phyloP scores from a whole-genome alignment of 1,140 invertebrate species.

The Anastatus disparis region DNA sequence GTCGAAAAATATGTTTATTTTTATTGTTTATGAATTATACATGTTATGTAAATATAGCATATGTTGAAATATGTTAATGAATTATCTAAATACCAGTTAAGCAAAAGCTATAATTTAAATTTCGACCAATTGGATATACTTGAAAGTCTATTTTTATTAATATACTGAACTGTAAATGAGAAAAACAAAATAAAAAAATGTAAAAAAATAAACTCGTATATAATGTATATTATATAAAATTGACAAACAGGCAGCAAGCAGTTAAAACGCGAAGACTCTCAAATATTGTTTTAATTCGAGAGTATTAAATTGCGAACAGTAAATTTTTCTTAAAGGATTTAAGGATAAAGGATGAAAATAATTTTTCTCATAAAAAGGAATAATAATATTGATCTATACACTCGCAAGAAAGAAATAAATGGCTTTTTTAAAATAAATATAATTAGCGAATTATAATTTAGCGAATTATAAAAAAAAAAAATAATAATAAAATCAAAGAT shows the following conservation, averaged over 20 bases:
- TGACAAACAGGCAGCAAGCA: conserved; percentile 64
- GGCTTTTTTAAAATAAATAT: conserved; percentile 7
- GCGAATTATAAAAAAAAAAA: conserved; percentile 12
- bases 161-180: conserved; percentile 34
- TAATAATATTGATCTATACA: conserved; percentile 36
- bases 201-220: too few relatives aligned
- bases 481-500: conserved; percentile 24
- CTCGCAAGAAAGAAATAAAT: conserved; percentile 39
- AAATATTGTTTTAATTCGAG: conserved; percentile 13
- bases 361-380: conserved; percentile 26
- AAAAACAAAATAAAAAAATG: conserved; percentile 31
- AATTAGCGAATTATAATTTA: conserved; percentile 11
- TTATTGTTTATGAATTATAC: neutral
- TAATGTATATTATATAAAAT: conserved; percentile 37
- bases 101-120: neutral
- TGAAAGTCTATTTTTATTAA: conserved; percentile 25
- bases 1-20: conserved; percentile 31
- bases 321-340: conserved; percentile 28
- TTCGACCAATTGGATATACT: conserved; percentile 39
- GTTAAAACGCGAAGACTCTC: conserved; percentile 45
- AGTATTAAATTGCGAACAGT: conserved; percentile 23
- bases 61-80: neutral
- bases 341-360: conserved; percentile 9
- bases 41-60: neutral
- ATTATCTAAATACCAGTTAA: neutral